Evolutionary conservation across 2,113 vertebrate genomes (phyloP).

Genomic region (Suncus etruscus): DNA sequence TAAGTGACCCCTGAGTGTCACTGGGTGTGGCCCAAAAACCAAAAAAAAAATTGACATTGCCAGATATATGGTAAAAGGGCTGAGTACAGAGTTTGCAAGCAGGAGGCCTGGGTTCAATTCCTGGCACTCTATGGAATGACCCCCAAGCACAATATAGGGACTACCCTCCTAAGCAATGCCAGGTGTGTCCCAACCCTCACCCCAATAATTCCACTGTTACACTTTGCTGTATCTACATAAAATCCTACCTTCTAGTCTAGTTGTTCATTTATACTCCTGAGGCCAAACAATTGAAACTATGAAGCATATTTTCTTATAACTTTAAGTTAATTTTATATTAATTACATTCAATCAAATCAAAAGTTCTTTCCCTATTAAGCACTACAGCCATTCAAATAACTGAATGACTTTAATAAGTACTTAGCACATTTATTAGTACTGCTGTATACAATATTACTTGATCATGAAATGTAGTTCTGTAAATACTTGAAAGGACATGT

Average conservation of each 20-base stretch:
- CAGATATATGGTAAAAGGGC: no score
- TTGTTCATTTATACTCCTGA: conserved; percentile 27
- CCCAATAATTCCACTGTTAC: background rate
- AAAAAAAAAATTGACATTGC: conserved; percentile 1
- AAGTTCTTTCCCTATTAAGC: conserved; percentile 51
- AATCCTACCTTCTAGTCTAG: conserved; percentile 49
- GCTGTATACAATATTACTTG: conserved; percentile 6
- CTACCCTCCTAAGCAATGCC: no score
- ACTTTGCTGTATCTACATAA: conserved; percentile 23
- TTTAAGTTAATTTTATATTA: conserved; percentile 49
- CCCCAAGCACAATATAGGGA: no score
- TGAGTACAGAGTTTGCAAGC: no score
- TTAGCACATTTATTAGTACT: conserved; percentile 41
- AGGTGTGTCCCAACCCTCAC: no score
- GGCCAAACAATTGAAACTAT: conserved; percentile 16
- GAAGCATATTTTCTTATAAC: conserved; percentile 39
- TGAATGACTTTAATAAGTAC: conserved; percentile 56
- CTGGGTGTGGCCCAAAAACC: no score
- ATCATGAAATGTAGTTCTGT: conserved; percentile 46
- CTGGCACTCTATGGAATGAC: no score
- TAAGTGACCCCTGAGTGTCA: no score
- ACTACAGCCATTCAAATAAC: conserved; percentile 49
- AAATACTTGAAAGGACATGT: conserved; percentile 40
- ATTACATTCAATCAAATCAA: conserved; percentile 59
- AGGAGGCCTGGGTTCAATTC: no score